These are phyloP conservation scores for Oegoconia quadripuncta DNA, from an alignment of 2,888 invertebrate genomes.

Conservation along the genomic window DNA sequence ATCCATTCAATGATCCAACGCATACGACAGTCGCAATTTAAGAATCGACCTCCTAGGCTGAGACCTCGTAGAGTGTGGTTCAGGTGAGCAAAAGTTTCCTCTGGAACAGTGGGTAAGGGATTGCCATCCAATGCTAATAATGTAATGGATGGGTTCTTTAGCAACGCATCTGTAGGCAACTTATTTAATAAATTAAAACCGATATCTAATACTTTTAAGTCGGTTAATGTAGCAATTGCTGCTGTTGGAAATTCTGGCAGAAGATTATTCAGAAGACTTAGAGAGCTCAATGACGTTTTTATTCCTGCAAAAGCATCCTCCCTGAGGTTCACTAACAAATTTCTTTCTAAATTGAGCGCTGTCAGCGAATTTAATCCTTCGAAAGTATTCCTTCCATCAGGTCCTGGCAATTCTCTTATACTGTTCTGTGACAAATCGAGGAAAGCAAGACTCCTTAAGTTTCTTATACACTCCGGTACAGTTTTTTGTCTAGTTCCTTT, in stretches of 20 bases:
- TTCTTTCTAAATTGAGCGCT: constrained; percentile 92
- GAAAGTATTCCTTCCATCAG: constrained; percentile 83
- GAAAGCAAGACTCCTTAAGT: constrained; percentile 89
- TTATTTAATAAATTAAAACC: constrained; percentile 94
- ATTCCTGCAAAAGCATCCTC: constrained; percentile 89
- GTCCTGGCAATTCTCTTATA: constrained; percentile 88
- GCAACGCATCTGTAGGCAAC: constrained; percentile 88
- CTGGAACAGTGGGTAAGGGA: constrained; percentile 90
- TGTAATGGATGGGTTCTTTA: constrained; percentile 90
- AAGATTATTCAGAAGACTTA: constrained; percentile 93
- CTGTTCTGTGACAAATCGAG: constrained; percentile 94
- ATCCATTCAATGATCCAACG: constrained; percentile 96
- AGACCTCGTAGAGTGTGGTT: constrained; percentile 91
- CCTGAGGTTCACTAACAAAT: constrained; percentile 88
- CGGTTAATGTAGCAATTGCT: constrained; percentile 87
- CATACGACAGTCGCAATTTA: constrained; percentile 92
- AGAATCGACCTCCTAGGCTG: constrained; percentile 91
- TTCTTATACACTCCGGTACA: constrained; percentile 88
- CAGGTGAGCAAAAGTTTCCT: constrained; percentile 86
- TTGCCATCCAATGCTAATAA: constrained; percentile 94
- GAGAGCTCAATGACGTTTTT: constrained; percentile 89
- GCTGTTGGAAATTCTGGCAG: constrained; percentile 91
- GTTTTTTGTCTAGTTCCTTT: constrained; percentile 91
- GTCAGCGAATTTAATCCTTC: constrained; percentile 90
- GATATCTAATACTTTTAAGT: constrained; percentile 92